A percentile compares a stretch with the other conserved stretches of the same genome.
Conservation (phyloP, 64 coral and sea anemone genomes). For the Astreopora myriophthalma region DNA sequence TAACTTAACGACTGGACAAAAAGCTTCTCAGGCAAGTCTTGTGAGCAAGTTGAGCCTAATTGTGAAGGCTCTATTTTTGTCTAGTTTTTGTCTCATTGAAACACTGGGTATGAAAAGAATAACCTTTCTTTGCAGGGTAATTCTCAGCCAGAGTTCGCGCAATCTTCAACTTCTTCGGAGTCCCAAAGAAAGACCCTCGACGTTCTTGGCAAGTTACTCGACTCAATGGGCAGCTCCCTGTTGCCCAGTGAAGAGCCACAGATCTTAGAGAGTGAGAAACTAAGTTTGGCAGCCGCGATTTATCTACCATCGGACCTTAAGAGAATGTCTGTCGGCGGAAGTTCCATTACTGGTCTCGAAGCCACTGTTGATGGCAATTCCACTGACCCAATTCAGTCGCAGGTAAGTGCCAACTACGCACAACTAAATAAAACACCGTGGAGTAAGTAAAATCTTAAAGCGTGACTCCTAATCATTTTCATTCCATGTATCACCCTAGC, state of each 20-base stretch:
- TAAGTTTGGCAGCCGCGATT: background rate
- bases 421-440: background rate
- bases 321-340: background rate
- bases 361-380: background rate
- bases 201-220: background rate
- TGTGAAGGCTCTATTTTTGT: no score
- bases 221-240: background rate
- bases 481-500: no score
- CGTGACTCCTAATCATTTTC: no score
- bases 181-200: background rate
- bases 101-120: background rate
- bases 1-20: no score
- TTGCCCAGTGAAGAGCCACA: background rate
- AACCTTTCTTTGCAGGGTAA: background rate
- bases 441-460: no score
- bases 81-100: background rate
- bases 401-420: background rate
- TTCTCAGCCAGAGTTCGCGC: no score
- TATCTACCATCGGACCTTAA: background rate
- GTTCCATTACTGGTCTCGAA: background rate
- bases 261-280: background rate
- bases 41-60: no score
- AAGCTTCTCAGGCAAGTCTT: no score
- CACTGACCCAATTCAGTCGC: constrained; percentile 13
- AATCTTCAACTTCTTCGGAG: background rate